Evolutionary conservation across 1,140 invertebrate genomes (phyloP).

Genomic region (Acyrthosiphon pisum): DNA sequence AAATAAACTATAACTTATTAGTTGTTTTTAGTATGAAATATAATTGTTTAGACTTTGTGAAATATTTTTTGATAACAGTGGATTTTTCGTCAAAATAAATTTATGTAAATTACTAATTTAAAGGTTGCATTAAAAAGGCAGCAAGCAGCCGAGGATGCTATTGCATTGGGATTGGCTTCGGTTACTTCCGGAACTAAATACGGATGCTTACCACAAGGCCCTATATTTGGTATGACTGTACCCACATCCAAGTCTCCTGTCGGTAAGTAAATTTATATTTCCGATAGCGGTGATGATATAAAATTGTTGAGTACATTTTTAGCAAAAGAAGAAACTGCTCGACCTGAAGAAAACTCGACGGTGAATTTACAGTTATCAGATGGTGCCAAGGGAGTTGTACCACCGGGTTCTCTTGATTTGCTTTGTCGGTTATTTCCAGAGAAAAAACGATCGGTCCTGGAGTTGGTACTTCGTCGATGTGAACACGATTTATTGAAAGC

Average conservation of each 20-base stretch:
- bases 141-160: slow-evolving; percentile 96
- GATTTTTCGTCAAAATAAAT: background rate
- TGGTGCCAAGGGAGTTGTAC: background rate
- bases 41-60: background rate
- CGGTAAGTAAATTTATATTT: slow-evolving; percentile 1
- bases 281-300: background rate
- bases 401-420: slow-evolving; percentile 75
- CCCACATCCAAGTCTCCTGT: slow-evolving; percentile 44
- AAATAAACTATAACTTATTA: background rate
- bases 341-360: background rate
- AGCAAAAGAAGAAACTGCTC: slow-evolving; percentile 38
- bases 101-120: slow-evolving; percentile 52
- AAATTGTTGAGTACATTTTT: background rate
- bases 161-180: slow-evolving; percentile 90
- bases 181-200: slow-evolving; percentile 84
- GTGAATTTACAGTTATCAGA: background rate
- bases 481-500: slow-evolving; percentile 84
- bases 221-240: slow-evolving; percentile 81
- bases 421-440: slow-evolving; percentile 84
- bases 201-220: slow-evolving; percentile 85
- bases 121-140: slow-evolving; percentile 96
- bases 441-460: slow-evolving; percentile 84
- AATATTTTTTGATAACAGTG: background rate
- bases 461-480: slow-evolving; percentile 84
- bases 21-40: background rate